Evolutionary conservation across 2,113 vertebrate genomes (phyloP).

Genomic region (Pipa parva): DNA sequence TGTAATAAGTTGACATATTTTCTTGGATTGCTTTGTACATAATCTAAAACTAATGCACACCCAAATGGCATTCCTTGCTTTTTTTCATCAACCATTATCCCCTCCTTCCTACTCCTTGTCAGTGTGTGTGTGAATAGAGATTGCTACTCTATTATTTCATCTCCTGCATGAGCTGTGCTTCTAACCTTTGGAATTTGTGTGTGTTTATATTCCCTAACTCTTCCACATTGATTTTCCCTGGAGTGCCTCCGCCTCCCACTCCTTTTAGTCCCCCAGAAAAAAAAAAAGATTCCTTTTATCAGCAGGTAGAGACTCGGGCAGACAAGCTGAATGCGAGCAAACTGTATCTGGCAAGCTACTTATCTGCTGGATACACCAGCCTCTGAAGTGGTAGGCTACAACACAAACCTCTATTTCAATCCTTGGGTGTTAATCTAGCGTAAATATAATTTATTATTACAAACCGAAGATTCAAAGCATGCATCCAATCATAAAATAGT

Average conservation of each 20-base stretch:
- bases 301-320: conserved; percentile 10
- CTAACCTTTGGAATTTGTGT: conserved; percentile 25
- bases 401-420: no score
- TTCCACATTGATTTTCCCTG: conserved; percentile 15
- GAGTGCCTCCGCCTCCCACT: background rate
- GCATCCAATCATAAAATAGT: no score
- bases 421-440: no score
- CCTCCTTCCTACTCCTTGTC: background rate
- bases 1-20: background rate
- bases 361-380: background rate
- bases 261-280: background rate
- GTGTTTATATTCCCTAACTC: conserved; percentile 19
- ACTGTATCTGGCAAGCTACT: background rate
- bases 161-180: background rate
- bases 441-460: no score
- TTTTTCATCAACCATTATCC: background rate
- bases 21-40: background rate
- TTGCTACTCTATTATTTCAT: conserved; percentile 24
- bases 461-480: no score
- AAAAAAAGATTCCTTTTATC: conserved; percentile 20
- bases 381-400: background rate
- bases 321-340: conserved; percentile 3
- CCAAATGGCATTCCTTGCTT: background rate
- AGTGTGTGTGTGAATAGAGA: conserved; percentile 21
- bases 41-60: background rate